These are phyloP conservation scores for Hydrochoerus hydrochaeris DNA, from an alignment of 2,113 vertebrate species.

Conservation along the genomic window DNA sequence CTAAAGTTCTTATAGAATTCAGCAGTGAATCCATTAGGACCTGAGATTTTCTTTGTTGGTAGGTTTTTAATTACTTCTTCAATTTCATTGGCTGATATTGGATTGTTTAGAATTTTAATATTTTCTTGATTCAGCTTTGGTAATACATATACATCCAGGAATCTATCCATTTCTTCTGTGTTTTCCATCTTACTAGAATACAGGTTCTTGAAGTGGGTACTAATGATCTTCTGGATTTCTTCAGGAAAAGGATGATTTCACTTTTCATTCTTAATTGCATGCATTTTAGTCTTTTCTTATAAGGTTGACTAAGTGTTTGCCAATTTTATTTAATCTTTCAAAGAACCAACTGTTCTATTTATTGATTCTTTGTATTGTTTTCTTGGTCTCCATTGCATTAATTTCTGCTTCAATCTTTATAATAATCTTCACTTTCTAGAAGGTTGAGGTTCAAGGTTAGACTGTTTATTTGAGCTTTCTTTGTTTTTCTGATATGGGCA, in stretches of 20 bases:
- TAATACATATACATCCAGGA: neutral
- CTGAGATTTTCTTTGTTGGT: neutral
- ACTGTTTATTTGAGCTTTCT: too few relatives aligned
- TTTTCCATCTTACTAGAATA: neutral
- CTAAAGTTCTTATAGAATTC: neutral
- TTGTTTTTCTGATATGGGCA: too few relatives aligned
- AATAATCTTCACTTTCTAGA: neutral
- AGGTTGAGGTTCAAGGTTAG: too few relatives aligned
- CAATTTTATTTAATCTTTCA: neutral
- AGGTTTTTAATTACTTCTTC: neutral
- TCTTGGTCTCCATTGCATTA: neutral
- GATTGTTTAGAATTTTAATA: neutral
- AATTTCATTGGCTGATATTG: neutral
- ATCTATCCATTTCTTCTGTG: neutral
- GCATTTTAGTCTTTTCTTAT: neutral
- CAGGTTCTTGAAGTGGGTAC: neutral
- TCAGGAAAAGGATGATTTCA: neutral
- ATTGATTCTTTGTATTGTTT: neutral
- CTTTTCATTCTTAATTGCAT: neutral
- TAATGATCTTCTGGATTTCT: neutral
- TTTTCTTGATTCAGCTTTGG: neutral
- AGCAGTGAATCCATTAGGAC: neutral
- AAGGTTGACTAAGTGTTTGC: neutral
- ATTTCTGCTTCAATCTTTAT: neutral
- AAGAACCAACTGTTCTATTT: neutral